Evolutionary conservation across 2,888 invertebrate species (phyloP).

Genomic region (Tinea trinotella): DNA sequence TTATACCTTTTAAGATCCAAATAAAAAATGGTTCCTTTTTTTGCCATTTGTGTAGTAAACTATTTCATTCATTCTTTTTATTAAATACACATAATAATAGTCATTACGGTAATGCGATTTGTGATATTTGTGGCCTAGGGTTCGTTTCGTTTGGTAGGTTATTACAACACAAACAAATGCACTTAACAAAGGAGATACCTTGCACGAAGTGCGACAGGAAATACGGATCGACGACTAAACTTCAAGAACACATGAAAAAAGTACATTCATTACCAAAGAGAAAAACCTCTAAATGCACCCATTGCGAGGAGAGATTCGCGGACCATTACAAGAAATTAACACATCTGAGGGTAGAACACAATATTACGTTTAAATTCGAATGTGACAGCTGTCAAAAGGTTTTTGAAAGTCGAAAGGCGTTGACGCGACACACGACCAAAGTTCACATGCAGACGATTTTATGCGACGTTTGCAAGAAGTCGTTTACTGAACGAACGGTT

Average conservation of each 20-base stretch:
- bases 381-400: conserved; percentile 25
- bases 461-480: conserved; percentile 27
- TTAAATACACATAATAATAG: not conserved
- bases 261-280: not conserved
- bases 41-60: not conserved
- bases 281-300: not conserved
- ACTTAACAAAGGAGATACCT: not conserved
- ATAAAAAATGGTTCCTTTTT: not conserved
- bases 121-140: not conserved
- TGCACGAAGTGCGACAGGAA: not conserved
- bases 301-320: not conserved
- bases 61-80: not conserved
- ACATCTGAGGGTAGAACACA: not conserved
- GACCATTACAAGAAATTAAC: not conserved
- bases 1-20: not conserved
- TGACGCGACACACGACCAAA: conserved; percentile 26
- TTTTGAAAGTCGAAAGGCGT: conserved; percentile 24
- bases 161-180: not conserved
- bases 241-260: not conserved
- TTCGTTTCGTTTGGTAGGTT: not conserved
- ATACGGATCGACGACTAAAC: not conserved
- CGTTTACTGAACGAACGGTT: conserved; percentile 25
- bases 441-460: conserved; percentile 24
- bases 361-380: not conserved
- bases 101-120: not conserved